Percentiles rank a stretch among this genome's conserved stretches.
Conservation (phyloP, 2,888 invertebrate species). For the Plagodis dolabraria region DNA sequence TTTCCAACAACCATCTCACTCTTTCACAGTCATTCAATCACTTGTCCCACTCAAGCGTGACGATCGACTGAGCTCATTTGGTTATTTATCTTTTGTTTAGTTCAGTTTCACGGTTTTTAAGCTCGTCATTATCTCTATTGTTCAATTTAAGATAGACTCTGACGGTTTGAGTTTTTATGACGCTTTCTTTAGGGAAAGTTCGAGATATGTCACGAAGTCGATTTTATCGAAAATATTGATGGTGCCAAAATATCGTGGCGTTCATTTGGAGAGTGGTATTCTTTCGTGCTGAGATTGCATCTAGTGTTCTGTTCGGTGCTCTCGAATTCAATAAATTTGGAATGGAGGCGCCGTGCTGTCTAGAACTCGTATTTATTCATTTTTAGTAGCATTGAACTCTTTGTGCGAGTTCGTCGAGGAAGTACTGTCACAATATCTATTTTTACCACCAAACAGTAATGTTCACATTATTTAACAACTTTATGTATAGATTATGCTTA, state of each 20-base stretch:
- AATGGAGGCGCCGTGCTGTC: conserved; percentile 29
- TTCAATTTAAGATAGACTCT: conserved; percentile 34
- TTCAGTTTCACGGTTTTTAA: conserved; percentile 48
- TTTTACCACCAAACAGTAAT: too few relatives aligned
- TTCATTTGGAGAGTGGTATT: conserved; percentile 31
- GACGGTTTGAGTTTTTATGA: conserved; percentile 41
- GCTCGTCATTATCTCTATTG: conserved; percentile 44
- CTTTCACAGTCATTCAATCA: conserved; percentile 31
- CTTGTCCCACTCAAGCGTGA: conserved; percentile 39
- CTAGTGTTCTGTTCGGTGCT: conserved; percentile 45
- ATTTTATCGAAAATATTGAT: conserved; percentile 46
- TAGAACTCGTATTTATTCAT: conserved; percentile 13
- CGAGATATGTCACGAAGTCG: conserved; percentile 49
- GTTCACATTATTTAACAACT: too few relatives aligned
- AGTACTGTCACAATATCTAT: too few relatives aligned
- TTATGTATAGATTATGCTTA: too few relatives aligned
- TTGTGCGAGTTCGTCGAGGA: too few relatives aligned
- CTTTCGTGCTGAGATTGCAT: conserved; percentile 44
- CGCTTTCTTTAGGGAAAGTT: conserved; percentile 51
- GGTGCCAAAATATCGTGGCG: conserved; percentile 32
- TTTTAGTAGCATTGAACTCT: conserved; percentile 12
- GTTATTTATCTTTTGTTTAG: conserved; percentile 52
- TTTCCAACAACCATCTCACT: conserved; percentile 41
- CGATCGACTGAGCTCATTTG: conserved; percentile 46
- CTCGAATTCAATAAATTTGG: conserved; percentile 44